phyloP scores from a whole-genome alignment of 2,888 invertebrate genomes.

The Caenorhabditis sinica region DNA sequence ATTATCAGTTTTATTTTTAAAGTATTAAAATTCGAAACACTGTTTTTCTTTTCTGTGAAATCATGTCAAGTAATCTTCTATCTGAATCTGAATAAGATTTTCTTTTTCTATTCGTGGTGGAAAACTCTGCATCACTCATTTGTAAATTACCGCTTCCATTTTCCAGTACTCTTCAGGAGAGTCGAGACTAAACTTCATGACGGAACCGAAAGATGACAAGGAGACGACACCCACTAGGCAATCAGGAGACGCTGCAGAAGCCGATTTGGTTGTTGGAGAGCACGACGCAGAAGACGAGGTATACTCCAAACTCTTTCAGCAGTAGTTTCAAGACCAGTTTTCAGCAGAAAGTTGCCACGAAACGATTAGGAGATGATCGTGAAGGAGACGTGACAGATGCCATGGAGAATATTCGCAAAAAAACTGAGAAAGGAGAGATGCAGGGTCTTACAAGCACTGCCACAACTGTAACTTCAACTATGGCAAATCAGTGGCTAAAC shows the following conservation, averaged over 20 bases:
- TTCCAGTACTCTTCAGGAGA: not conserved
- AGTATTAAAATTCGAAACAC: no score
- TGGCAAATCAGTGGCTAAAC: constrained; percentile 47
- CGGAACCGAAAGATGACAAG: constrained; percentile 14
- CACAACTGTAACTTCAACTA: constrained; percentile 34
- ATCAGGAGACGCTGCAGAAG: no score
- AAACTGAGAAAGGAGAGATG: not conserved
- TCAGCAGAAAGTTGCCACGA: constrained; percentile 26
- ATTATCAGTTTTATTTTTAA: no score
- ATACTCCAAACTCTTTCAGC: no score
- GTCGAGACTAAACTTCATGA: not conserved
- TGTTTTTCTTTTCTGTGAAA: no score
- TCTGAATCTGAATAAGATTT: no score
- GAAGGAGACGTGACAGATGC: constrained; percentile 19
- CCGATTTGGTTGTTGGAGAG: not conserved
- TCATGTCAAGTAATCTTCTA: no score
- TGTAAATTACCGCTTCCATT: no score
- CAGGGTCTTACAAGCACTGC: constrained; percentile 33
- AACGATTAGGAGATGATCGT: constrained; percentile 18
- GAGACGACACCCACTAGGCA: not conserved
- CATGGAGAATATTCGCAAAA: constrained; percentile 10
- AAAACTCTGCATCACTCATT: not conserved
- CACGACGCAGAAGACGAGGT: not conserved
- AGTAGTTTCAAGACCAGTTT: not conserved
- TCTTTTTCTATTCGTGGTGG: no score